Evolutionary conservation across 2,797 vertebrate genomes (phyloP).

Genomic region (Fistularia tabacaria): DNA sequence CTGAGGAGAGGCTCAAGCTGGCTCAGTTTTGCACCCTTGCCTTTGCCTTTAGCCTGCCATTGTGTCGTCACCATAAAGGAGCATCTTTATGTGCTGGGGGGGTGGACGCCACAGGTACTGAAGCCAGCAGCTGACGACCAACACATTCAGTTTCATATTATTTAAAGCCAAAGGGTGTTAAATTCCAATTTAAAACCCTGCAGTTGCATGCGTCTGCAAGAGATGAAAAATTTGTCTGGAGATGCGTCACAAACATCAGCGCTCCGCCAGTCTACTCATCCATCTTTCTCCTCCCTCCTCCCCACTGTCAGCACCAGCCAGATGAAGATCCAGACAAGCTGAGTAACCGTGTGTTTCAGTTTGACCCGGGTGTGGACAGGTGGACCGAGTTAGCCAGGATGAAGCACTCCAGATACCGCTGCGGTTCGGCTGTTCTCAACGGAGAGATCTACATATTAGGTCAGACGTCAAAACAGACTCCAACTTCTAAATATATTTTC

Average conservation of each 20-base stretch:
- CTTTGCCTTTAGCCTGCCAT: constrained; percentile 81
- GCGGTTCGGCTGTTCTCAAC: constrained; percentile 79
- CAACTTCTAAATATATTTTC: too few relatives aligned
- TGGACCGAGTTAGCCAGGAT: constrained; percentile 80
- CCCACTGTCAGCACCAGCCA: constrained; percentile 67
- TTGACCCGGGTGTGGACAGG: constrained; percentile 80
- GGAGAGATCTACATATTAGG: constrained; percentile 87
- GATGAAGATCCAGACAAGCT: constrained; percentile 88
- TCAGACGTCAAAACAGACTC: constrained; percentile 62
- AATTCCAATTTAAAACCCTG: too few relatives aligned
- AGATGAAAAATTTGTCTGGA: too few relatives aligned
- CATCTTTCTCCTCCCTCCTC: background rate
- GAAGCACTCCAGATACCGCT: constrained; percentile 87
- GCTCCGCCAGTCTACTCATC: background rate
- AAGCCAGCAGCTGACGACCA: background rate
- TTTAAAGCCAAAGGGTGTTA: background rate
- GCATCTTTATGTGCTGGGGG: constrained; percentile 83
- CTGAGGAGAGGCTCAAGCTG: constrained; percentile 80
- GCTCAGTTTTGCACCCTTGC: constrained; percentile 80
- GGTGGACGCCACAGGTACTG: constrained; percentile 89
- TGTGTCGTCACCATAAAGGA: constrained; percentile 73
- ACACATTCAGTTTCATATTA: background rate
- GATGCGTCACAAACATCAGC: too few relatives aligned
- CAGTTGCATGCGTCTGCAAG: too few relatives aligned
- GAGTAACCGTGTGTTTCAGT: constrained; percentile 80